Evolutionary conservation across 2,113 vertebrate species (phyloP).

Genomic region (Cololabis saira): DNA sequence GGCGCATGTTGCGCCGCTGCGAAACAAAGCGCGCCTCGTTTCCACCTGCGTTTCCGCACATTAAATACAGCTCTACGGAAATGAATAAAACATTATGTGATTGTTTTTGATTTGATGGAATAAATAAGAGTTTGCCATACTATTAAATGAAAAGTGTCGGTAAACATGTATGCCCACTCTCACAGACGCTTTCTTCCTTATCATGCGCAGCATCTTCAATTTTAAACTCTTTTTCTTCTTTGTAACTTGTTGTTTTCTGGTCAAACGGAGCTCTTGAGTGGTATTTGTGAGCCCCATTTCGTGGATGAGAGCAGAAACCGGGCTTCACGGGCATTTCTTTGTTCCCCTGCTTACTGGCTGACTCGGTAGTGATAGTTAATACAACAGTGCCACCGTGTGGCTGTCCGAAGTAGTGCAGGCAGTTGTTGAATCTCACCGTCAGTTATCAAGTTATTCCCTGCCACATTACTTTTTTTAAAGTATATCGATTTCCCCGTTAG

Average conservation of each 20-base stretch:
- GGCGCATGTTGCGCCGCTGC: slow-evolving; percentile 65
- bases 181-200: no score
- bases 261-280: not conserved
- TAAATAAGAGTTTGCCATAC: no score
- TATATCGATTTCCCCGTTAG: not conserved
- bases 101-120: no score
- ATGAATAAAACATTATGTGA: no score
- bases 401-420: slow-evolving; percentile 8
- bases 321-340: slow-evolving; percentile 72
- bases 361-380: slow-evolving; percentile 8
- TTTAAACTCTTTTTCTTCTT: no score
- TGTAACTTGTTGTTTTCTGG: not conserved
- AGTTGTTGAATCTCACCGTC: slow-evolving; percentile 35
- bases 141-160: no score
- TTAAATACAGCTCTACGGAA: not conserved
- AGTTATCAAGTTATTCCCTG: not conserved
- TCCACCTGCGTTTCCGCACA: not conserved
- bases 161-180: no score
- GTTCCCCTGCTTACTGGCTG: slow-evolving; percentile 47
- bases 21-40: slow-evolving; percentile 63
- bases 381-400: slow-evolving; percentile 69
- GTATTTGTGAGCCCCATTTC: slow-evolving; percentile 26
- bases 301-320: slow-evolving; percentile 34
- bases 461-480: not conserved
- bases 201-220: no score